phyloP scores from a whole-genome alignment of 2,888 invertebrate species.

The Notodonta dromedarius region DNA sequence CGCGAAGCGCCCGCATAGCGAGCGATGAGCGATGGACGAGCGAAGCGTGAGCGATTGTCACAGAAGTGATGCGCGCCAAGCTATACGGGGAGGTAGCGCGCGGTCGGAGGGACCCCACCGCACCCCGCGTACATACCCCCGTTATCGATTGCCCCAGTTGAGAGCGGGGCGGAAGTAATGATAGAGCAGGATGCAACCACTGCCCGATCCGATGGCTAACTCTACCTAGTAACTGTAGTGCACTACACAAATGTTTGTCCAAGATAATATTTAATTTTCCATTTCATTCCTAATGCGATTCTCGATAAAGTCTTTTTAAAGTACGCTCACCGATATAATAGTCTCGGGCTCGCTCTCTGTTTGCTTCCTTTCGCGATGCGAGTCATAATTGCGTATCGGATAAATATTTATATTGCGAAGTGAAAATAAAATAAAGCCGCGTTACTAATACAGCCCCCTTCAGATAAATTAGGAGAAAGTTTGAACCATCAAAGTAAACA shows the following conservation, averaged over 20 bases:
- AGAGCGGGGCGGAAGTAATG: conserved; percentile 83
- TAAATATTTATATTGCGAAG: conserved; percentile 9
- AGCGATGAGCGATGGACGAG: conserved; percentile 49
- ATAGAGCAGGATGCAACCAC: conserved; percentile 83
- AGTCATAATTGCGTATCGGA: background rate
- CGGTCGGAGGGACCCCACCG: conserved; percentile 46
- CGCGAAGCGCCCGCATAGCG: conserved; percentile 18
- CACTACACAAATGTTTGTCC: conserved; percentile 77
- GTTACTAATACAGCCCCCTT: conserved; percentile 47
- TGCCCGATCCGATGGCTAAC: conserved; percentile 76
- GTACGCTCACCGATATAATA: conserved; percentile 28
- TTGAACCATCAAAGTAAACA: conserved; percentile 79
- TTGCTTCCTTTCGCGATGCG: conserved; percentile 9
- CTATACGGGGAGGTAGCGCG: conserved; percentile 56
- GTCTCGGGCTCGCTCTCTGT: conserved; percentile 35
- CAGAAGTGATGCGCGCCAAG: conserved; percentile 78
- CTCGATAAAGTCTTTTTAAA: conserved; percentile 41
- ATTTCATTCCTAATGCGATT: conserved; percentile 60
- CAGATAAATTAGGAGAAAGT: conserved; percentile 71
- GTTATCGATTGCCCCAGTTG: conserved; percentile 88
- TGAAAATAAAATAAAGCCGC: conserved; percentile 23
- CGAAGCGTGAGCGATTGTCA: conserved; percentile 75
- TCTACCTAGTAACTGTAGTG: conserved; percentile 72
- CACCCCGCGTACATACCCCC: conserved; percentile 52
- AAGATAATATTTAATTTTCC: conserved; percentile 75